Conservation (phyloP, 2,113 vertebrate species). For the Chaetodon auriga region DNA sequence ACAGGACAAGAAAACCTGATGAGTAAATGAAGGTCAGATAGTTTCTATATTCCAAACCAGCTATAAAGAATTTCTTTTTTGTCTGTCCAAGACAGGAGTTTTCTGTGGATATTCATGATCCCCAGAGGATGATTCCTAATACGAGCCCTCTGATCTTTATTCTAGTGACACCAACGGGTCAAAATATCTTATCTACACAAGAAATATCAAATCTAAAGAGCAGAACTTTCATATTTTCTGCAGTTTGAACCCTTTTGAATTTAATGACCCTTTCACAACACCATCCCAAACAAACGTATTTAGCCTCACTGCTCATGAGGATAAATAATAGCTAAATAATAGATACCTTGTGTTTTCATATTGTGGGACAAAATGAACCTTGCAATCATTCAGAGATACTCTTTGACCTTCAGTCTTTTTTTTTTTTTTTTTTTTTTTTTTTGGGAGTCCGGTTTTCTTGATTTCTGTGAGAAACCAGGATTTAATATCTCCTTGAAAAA, state of each 20-base stretch:
- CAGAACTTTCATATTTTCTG: not conserved
- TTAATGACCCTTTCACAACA: not conserved
- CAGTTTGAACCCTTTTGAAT: not conserved
- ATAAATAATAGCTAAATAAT: not conserved
- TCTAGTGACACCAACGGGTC: not conserved
- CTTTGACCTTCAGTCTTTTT: not conserved
- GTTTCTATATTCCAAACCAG: not conserved
- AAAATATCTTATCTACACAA: not conserved
- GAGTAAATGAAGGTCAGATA: not conserved
- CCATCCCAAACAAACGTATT: not conserved
- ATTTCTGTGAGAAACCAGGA: slow-evolving; percentile 62
- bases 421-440: too few species aligned
- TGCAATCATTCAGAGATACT: not conserved
- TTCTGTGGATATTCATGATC: not conserved
- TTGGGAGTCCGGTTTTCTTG: slow-evolving; percentile 68
- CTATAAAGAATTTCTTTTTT: not conserved
- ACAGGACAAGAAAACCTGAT: slow-evolving; percentile 69
- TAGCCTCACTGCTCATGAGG: not conserved
- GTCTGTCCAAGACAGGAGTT: not conserved
- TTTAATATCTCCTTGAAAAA: slow-evolving; percentile 5
- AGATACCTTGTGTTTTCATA: not conserved
- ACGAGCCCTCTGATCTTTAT: not conserved
- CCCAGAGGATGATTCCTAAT: not conserved
- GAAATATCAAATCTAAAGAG: not conserved
- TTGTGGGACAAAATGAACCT: not conserved